Evolutionary conservation across 2,113 vertebrate genomes (phyloP).

Genomic region (Oenanthe melanoleuca): DNA sequence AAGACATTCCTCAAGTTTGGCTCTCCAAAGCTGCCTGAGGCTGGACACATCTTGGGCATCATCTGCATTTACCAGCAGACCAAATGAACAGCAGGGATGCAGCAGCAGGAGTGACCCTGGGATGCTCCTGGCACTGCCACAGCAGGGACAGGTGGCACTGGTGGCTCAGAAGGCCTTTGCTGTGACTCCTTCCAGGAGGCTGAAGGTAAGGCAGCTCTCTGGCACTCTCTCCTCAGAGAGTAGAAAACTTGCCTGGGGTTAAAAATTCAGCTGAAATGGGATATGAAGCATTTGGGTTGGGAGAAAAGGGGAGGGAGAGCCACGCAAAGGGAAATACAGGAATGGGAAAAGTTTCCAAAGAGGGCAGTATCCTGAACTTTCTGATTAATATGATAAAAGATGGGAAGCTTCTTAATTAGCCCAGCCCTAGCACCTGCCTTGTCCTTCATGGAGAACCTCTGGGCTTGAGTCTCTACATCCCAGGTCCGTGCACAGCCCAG

Average conservation of each 20-base stretch:
- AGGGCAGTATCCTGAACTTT: background rate
- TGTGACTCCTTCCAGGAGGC: background rate
- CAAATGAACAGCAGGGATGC: background rate
- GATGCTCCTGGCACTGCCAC: background rate
- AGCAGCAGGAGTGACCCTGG: background rate
- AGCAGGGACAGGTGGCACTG: background rate
- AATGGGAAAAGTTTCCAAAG: background rate
- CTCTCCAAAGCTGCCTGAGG: background rate
- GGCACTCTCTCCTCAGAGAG: background rate
- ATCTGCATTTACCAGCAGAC: background rate
- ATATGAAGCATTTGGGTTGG: background rate
- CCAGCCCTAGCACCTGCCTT: background rate
- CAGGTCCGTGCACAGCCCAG: background rate
- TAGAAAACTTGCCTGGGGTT: background rate
- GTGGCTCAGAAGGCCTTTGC: background rate
- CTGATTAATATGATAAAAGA: background rate
- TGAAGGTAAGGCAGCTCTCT: slow-evolving; percentile 56
- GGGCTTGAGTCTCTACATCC: background rate
- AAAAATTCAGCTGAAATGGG: background rate
- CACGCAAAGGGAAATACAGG: background rate
- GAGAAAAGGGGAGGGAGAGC: background rate
- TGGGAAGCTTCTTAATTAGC: background rate
- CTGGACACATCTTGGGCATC: background rate
- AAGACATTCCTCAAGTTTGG: background rate
- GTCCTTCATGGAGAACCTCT: background rate